Conservation (phyloP, 2,113 vertebrate genomes). For the Salvelinus sp. region DNA sequence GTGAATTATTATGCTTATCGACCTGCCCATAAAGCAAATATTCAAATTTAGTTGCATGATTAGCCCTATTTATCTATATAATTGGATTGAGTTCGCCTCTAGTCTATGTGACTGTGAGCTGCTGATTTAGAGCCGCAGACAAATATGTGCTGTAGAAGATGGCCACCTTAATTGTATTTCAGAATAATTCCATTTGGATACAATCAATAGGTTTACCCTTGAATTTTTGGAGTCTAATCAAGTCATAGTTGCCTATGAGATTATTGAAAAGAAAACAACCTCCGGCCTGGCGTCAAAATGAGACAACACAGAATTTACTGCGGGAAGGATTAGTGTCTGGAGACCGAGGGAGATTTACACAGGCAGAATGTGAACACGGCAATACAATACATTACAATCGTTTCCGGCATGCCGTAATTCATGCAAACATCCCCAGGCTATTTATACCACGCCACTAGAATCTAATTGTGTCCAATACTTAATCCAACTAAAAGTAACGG, state of each 20-base stretch:
- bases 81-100: conserved; percentile 77
- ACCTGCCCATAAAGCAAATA: conserved; percentile 72
- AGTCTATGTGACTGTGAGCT: conserved; percentile 45
- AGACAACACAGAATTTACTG: conserved; percentile 62
- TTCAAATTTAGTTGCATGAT: conserved; percentile 79
- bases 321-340: conserved; percentile 66
- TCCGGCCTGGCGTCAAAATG: conserved; percentile 59
- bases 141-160: conserved; percentile 60
- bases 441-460: conserved; percentile 66
- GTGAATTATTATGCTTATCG: conserved; percentile 78
- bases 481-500: conserved; percentile 70
- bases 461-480: conserved; percentile 73
- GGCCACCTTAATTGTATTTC: conserved; percentile 59
- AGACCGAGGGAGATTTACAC: conserved; percentile 64
- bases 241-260: conserved; percentile 68
- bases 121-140: conserved; percentile 60
- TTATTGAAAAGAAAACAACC: conserved; percentile 70
- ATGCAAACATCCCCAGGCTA: conserved; percentile 73
- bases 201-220: conserved; percentile 73
- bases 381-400: conserved; percentile 68
- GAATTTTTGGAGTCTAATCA: conserved; percentile 62
- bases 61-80: conserved; percentile 82
- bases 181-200: conserved; percentile 75
- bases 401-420: conserved; percentile 64
- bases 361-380: conserved; percentile 57